Percentiles rank a stretch among this genome's conserved stretches.
These are phyloP conservation scores for Cyclargus thomasi DNA, from an alignment of 1,140 invertebrate species.

Conservation along the genomic window DNA sequence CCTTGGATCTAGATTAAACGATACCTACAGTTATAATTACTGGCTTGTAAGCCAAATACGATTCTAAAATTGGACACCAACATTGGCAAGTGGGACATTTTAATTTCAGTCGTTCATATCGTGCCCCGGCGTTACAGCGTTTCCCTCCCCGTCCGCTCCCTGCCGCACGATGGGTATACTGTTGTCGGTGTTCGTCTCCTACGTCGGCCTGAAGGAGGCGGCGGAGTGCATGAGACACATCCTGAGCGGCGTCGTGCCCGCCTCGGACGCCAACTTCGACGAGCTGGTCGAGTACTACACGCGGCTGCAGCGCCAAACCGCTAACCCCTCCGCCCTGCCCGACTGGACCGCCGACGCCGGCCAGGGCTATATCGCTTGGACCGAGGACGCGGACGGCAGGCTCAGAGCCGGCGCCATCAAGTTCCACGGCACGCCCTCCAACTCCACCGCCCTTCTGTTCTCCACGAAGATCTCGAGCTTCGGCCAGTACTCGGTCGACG, in stretches of 20 bases:
- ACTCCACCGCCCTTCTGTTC: constrained; percentile 65
- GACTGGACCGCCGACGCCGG: constrained; percentile 56
- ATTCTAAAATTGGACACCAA: constrained; percentile 67
- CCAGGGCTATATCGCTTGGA: constrained; percentile 64
- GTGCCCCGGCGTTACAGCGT: constrained; percentile 66
- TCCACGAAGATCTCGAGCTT: constrained; percentile 74
- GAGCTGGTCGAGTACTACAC: constrained; percentile 62
- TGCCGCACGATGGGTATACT: constrained; percentile 78
- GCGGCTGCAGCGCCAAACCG: constrained; percentile 44
- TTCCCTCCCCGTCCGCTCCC: constrained; percentile 44
- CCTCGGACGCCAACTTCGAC: constrained; percentile 53
- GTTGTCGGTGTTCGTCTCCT: constrained; percentile 82
- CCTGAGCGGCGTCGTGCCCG: constrained; percentile 64
- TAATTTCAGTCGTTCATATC: constrained; percentile 75
- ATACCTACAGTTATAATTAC: constrained; percentile 42
- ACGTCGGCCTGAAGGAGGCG: constrained; percentile 82
- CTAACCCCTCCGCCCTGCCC: constrained; percentile 38
- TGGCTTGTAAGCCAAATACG: constrained; percentile 58
- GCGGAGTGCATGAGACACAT: constrained; percentile 77
- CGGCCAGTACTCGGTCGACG: constrained; percentile 68
- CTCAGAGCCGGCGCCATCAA: constrained; percentile 56
- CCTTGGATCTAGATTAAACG: constrained; percentile 45
- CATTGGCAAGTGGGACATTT: constrained; percentile 72
- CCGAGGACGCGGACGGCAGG: constrained; percentile 57
- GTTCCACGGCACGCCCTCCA: constrained; percentile 56